Evolutionary conservation across 2,113 vertebrate species (phyloP).

Genomic region (Psophia crepitans): DNA sequence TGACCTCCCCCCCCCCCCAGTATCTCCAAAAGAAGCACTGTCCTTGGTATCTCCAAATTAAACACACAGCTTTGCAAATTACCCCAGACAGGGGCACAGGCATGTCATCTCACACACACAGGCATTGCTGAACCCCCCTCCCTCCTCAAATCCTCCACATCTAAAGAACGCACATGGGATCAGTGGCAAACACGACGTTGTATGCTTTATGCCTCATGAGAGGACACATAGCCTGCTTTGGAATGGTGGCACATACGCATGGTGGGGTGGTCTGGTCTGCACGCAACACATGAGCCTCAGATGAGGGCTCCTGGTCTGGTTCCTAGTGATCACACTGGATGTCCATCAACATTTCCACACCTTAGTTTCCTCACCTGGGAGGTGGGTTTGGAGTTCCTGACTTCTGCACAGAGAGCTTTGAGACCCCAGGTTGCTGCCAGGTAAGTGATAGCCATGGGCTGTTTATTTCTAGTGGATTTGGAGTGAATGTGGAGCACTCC

Average conservation of each 20-base stretch:
- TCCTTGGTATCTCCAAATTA: not conserved
- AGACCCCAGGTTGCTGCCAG: not conserved
- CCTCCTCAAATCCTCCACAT: not conserved
- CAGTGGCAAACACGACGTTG: fast-evolving
- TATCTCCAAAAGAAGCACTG: not conserved
- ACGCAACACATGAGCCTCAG: fast-evolving
- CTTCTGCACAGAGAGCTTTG: not conserved
- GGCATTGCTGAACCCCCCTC: not conserved
- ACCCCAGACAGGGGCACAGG: not conserved
- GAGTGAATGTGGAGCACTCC: not conserved
- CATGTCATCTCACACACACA: not conserved
- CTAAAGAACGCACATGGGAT: not conserved
- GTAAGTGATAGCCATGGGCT: not conserved
- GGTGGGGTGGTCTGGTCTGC: not conserved
- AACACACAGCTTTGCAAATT: not conserved
- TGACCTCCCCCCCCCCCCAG: not conserved
- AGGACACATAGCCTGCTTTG: not conserved
- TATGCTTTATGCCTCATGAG: not conserved
- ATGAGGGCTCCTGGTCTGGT: not conserved
- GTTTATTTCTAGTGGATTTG: not conserved
- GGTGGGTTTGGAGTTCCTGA: not conserved
- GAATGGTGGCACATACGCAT: not conserved
- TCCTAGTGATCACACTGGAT: not conserved
- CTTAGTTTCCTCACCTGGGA: not conserved
- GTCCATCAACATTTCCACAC: not conserved